phyloP scores from a whole-genome alignment of 2,888 invertebrate genomes.

The Piscicola geometra region DNA sequence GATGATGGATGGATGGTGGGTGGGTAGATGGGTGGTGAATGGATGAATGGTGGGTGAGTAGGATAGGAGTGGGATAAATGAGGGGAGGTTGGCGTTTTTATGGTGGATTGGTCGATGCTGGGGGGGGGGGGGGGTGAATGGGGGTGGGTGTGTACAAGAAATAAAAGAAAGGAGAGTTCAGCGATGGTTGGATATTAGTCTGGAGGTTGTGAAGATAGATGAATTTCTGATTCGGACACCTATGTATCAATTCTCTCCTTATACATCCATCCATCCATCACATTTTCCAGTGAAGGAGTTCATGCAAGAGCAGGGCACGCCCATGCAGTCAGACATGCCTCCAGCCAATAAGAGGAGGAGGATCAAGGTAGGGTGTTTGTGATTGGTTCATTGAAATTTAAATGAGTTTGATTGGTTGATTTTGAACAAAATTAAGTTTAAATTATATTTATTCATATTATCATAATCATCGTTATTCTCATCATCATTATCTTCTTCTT shows the following conservation, averaged over 20 bases:
- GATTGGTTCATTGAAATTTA: too few species aligned
- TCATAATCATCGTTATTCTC: background rate
- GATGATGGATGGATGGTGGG: background rate
- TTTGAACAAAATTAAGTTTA: background rate
- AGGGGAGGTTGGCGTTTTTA: too few species aligned
- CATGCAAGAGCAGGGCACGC: background rate
- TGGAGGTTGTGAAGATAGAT: too few species aligned
- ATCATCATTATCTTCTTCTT: conserved; percentile 7
- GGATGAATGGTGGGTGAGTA: too few species aligned
- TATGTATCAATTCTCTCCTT: background rate
- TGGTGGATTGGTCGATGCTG: too few species aligned
- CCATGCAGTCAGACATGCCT: background rate
- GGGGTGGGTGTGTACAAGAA: too few species aligned
- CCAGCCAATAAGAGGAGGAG: background rate
- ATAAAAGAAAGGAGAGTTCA: too few species aligned
- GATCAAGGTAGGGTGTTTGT: background rate
- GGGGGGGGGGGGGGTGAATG: too few species aligned
- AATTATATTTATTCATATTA: background rate
- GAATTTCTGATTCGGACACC: too few species aligned
- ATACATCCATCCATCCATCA: background rate
- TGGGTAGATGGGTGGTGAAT: too few species aligned
- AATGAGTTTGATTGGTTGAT: background rate
- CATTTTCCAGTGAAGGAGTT: conserved; percentile 14
- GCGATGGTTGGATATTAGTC: too few species aligned
- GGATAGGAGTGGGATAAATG: too few species aligned